Evolutionary conservation across 2,888 invertebrate species (phyloP).

Genomic region (Alloscopus bannaensis): DNA sequence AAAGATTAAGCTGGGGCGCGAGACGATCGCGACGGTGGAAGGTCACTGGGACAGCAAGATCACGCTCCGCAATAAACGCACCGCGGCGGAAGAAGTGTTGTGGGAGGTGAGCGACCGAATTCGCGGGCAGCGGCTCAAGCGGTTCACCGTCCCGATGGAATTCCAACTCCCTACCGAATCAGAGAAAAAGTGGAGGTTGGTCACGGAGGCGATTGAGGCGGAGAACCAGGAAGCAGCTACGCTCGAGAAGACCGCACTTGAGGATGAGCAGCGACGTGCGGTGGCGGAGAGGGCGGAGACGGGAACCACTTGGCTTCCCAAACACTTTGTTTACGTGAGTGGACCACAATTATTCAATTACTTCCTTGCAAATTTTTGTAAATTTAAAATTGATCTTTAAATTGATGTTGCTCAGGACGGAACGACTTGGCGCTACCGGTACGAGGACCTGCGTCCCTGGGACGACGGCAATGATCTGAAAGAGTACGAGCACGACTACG

Average conservation of each 20-base stretch:
- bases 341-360: background rate
- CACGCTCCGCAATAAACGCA: slow-evolving; percentile 87
- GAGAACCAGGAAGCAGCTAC: slow-evolving; percentile 94
- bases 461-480: slow-evolving; percentile 88
- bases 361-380: background rate
- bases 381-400: slow-evolving; percentile 10
- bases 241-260: slow-evolving; percentile 91
- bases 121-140: slow-evolving; percentile 83
- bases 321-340: slow-evolving; percentile 81
- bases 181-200: slow-evolving; percentile 89
- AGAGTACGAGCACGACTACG: slow-evolving; percentile 90
- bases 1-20: slow-evolving; percentile 90
- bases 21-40: slow-evolving; percentile 88
- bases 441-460: slow-evolving; percentile 91
- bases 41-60: slow-evolving; percentile 96
- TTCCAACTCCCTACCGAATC: slow-evolving; percentile 89
- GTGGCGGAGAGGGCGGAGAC: slow-evolving; percentile 83
- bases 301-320: slow-evolving; percentile 84
- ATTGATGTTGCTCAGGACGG: slow-evolving; percentile 66
- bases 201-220: slow-evolving; percentile 87
- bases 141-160: slow-evolving; percentile 87
- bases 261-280: slow-evolving; percentile 88
- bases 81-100: slow-evolving; percentile 82
- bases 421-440: slow-evolving; percentile 83
- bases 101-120: slow-evolving; percentile 85